phyloP scores from a whole-genome alignment of 53 echinoderm and acorn worm species.

The Holothuria scabra region DNA sequence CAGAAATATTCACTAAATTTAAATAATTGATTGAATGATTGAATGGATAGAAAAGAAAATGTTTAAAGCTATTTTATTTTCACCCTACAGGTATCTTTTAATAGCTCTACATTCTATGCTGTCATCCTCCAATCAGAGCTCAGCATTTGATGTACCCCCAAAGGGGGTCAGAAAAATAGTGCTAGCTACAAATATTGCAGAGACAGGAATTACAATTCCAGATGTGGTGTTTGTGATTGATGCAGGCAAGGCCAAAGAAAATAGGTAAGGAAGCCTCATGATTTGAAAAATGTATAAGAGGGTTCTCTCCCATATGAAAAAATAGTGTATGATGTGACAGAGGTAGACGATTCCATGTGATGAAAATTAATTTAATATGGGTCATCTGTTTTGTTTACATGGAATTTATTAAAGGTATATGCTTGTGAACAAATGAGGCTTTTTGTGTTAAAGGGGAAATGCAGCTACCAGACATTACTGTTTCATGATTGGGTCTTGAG shows the following conservation, averaged over 20 bases:
- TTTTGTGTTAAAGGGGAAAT: no score
- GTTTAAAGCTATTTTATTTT: neutral
- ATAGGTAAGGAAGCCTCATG: constrained; percentile 61
- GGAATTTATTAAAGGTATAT: no score
- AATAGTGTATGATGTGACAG: no score
- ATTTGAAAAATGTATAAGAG: no score
- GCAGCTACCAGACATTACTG: no score
- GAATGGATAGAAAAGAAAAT: neutral
- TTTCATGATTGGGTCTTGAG: no score
- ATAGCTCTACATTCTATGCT: constrained; percentile 88
- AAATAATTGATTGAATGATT: no score
- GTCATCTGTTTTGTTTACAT: no score
- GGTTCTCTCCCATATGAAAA: no score
- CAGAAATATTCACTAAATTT: neutral
- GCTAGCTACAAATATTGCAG: constrained; percentile 95
- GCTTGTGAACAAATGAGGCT: no score
- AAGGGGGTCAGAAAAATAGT: constrained; percentile 87
- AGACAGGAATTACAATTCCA: constrained; percentile 96
- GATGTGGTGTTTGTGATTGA: constrained; percentile 96
- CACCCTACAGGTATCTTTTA: constrained; percentile 62
- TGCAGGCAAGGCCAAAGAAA: constrained; percentile 92
- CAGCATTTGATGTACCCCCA: constrained; percentile 83
- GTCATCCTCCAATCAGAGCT: constrained; percentile 88
- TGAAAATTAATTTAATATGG: no score
- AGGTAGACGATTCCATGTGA: no score